Conservation (phyloP, 2,888 invertebrate species). For the Xestia xanthographa region DNA sequence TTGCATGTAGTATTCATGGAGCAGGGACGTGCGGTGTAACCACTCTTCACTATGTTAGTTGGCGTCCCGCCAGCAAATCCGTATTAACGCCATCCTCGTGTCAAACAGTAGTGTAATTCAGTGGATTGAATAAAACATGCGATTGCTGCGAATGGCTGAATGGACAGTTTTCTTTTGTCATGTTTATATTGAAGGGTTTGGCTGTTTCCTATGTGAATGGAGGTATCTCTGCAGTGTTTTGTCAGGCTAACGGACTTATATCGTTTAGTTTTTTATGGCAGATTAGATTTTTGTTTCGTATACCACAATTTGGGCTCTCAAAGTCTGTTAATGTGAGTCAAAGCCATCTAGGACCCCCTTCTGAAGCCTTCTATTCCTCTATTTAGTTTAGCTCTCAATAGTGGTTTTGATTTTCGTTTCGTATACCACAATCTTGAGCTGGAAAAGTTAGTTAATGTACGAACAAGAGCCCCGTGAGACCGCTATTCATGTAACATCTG, state of each 20-base stretch:
- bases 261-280: background rate
- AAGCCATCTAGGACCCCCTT: fast-evolving
- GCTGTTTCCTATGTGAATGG: conserved; percentile 1
- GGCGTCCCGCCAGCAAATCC: conserved; percentile 83
- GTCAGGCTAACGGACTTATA: background rate
- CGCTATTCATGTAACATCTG: background rate
- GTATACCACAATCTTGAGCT: background rate
- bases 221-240: background rate
- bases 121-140: conserved; percentile 41
- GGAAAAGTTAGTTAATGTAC: background rate
- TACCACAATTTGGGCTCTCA: too few relatives aligned
- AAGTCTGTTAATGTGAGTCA: background rate
- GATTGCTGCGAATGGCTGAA: conserved; percentile 27
- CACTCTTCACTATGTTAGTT: conserved; percentile 66
- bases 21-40: conserved; percentile 60
- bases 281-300: background rate
- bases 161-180: conserved; percentile 30
- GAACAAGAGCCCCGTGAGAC: too few relatives aligned
- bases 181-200: conserved; percentile 30
- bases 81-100: conserved; percentile 70
- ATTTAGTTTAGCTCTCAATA: background rate
- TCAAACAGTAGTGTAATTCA: conserved; percentile 73
- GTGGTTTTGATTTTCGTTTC: background rate
- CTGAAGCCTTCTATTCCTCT: background rate
- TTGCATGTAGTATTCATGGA: conserved; percentile 65